Evolutionary conservation across 2,888 invertebrate species (phyloP).

Genomic region (Cosmorhoe ocellata): DNA sequence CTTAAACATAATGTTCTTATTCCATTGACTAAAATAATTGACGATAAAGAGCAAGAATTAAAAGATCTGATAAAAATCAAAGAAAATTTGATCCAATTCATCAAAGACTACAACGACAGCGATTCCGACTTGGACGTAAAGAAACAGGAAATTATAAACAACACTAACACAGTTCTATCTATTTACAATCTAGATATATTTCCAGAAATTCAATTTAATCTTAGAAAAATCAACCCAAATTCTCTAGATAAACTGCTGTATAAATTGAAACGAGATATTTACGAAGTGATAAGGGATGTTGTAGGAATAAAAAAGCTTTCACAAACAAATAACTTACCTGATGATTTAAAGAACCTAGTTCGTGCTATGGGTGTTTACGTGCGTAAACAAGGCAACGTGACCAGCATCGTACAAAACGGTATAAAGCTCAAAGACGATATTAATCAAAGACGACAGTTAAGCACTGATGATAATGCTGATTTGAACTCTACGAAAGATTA

Average conservation of each 20-base stretch:
- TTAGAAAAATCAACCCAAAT: constrained; percentile 36
- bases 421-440: constrained; percentile 15
- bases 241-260: constrained; percentile 41
- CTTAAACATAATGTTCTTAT: constrained; percentile 41
- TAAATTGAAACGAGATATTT: constrained; percentile 59
- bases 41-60: constrained; percentile 54
- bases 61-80: constrained; percentile 48
- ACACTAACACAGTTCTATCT: constrained; percentile 32
- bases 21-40: constrained; percentile 51
- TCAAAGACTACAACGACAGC: constrained; percentile 37
- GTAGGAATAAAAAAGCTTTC: constrained; percentile 44
- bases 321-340: constrained; percentile 37
- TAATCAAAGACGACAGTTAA: constrained; percentile 7
- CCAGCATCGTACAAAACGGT: constrained; percentile 18
- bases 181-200: constrained; percentile 46
- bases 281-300: constrained; percentile 55
- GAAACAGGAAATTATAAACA: constrained; percentile 19
- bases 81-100: constrained; percentile 44
- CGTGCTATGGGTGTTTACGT: constrained; percentile 52
- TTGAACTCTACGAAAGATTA: constrained; percentile 31
- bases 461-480: neutral
- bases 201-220: constrained; percentile 36
- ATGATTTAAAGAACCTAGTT: constrained; percentile 49
- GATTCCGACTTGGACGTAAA: constrained; percentile 24
- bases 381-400: constrained; percentile 37